Percentiles rank a stretch among this genome's conserved stretches.
These are phyloP conservation scores for Drosophila villosipedis DNA, from an alignment of 2,888 invertebrate genomes.

Conservation along the genomic window DNA sequence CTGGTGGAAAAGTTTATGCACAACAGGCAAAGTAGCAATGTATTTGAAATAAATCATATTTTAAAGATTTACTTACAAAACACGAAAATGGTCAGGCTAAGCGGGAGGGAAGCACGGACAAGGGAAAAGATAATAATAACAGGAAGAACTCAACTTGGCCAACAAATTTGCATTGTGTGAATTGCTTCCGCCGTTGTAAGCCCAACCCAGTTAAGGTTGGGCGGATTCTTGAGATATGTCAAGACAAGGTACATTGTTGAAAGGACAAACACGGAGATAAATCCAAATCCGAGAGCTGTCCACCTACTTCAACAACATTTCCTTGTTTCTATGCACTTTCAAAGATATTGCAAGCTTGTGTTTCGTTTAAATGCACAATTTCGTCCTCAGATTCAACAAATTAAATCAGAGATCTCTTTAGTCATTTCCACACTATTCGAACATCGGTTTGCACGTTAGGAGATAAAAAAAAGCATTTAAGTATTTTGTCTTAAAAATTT, in stretches of 20 bases:
- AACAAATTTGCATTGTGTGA: conserved; percentile 65
- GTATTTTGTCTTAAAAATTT: conserved; percentile 42
- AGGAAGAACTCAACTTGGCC: conserved; percentile 51
- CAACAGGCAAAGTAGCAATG: conserved; percentile 15
- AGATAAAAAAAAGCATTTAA: conserved; percentile 23
- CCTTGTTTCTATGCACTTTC: conserved; percentile 7
- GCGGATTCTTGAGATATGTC: conserved; percentile 34
- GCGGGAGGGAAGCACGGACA: conserved; percentile 15
- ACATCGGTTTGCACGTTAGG: neutral
- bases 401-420: conserved; percentile 24
- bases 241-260: conserved; percentile 13
- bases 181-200: conserved; percentile 65
- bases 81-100: conserved; percentile 16
- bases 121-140: conserved; percentile 6
- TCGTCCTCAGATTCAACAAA: neutral
- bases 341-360: neutral
- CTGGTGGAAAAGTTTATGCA: conserved; percentile 22
- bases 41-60: conserved; percentile 41
- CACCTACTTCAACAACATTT: conserved; percentile 11
- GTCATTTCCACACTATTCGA: conserved; percentile 21
- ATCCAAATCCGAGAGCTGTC: neutral
- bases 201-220: conserved; percentile 14
- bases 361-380: neutral
- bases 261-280: conserved; percentile 9
- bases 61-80: conserved; percentile 29